phyloP scores from a whole-genome alignment of 2,888 invertebrate species.

The Argyresthia albistria region DNA sequence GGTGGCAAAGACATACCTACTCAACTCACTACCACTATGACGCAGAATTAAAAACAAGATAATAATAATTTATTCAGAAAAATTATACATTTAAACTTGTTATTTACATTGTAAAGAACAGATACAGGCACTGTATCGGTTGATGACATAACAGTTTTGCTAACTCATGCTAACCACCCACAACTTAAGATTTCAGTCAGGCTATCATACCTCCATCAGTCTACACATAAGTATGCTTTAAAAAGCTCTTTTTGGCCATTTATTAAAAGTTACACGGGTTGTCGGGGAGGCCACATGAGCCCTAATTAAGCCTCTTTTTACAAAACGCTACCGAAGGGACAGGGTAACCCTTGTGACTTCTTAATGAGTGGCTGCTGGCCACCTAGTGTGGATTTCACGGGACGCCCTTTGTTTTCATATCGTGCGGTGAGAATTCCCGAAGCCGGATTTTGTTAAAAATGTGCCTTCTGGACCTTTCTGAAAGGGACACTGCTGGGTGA shows the following conservation, averaged over 20 bases:
- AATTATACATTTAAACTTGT: too few species aligned
- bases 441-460: conserved; percentile 3
- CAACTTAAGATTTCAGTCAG: too few species aligned
- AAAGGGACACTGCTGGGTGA: too few species aligned
- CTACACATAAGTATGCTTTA: conserved; percentile 16
- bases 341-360: conserved; percentile 49
- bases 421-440: conserved; percentile 26
- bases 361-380: conserved; percentile 63
- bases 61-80: too few species aligned
- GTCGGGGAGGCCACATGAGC: conserved; percentile 68
- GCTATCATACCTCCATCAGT: conserved; percentile 14
- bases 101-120: too few species aligned
- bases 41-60: too few species aligned
- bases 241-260: conserved; percentile 59
- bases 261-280: conserved; percentile 72
- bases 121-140: too few species aligned
- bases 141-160: neutral
- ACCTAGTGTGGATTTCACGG: conserved; percentile 52
- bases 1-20: too few species aligned
- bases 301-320: conserved; percentile 70
- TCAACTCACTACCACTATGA: too few species aligned
- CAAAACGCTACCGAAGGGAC: conserved; percentile 55
- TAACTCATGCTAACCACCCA: too few species aligned
- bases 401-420: conserved; percentile 47
- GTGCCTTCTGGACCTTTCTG: too few species aligned